Conservation (phyloP, 2,113 vertebrate species). For the Rhabdomys dilectus region DNA sequence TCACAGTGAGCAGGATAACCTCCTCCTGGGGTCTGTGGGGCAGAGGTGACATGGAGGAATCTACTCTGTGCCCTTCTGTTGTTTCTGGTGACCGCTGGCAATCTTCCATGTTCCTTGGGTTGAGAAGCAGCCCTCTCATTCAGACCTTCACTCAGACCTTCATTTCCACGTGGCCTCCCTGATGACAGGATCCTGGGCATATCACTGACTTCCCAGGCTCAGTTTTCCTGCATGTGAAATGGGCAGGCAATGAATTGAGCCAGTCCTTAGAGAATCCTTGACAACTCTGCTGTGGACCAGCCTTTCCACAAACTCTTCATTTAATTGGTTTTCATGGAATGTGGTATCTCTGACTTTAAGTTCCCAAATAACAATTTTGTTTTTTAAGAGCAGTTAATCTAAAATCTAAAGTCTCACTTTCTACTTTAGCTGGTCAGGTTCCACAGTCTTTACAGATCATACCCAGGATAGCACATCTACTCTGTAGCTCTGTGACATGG, state of each 20-base stretch:
- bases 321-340: background rate
- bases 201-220: background rate
- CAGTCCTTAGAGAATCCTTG: fast-evolving
- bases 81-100: background rate
- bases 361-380: background rate
- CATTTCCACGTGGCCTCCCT: background rate
- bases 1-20: background rate
- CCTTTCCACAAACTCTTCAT: background rate
- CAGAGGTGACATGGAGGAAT: background rate
- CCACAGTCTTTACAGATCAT: background rate
- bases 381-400: too few species aligned
- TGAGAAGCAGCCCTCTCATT: background rate
- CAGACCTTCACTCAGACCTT: background rate
- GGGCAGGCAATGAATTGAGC: background rate
- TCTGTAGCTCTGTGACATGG: background rate
- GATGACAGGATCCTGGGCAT: background rate
- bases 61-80: background rate
- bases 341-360: background rate
- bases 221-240: background rate
- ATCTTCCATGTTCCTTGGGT: background rate
- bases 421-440: background rate
- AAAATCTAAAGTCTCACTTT: background rate
- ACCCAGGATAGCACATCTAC: background rate
- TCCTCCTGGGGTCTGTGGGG: background rate
- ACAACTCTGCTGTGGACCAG: background rate